Conservation (phyloP, 2,113 vertebrate species). For the Prietella phreatophila region DNA sequence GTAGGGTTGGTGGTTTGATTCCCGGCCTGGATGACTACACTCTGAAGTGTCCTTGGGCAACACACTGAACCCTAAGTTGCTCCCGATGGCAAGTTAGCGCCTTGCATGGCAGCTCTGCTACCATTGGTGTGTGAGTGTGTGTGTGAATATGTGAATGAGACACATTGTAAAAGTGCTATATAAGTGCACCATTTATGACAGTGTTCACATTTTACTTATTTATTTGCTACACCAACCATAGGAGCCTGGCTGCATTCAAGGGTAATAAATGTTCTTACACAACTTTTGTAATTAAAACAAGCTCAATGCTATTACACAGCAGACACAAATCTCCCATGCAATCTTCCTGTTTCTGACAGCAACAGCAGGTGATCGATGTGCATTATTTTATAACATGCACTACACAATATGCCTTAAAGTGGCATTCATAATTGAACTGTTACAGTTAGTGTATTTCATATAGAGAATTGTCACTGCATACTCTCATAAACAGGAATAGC, state of each 20-base stretch:
- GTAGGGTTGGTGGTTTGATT: no score
- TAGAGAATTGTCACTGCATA: neutral
- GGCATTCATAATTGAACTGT: neutral
- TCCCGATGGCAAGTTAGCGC: no score
- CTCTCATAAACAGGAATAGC: neutral
- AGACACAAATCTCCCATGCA: neutral
- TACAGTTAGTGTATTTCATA: neutral
- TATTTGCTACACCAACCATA: neutral
- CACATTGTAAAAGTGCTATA: no score
- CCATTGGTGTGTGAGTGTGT: no score
- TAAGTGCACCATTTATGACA: neutral
- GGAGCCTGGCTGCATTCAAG: neutral
- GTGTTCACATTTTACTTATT: neutral
- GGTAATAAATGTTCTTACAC: constrained; percentile 4
- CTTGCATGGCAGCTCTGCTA: no score
- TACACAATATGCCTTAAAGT: constrained; percentile 6
- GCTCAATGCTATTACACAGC: neutral
- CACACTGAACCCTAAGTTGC: no score
- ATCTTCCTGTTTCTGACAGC: neutral
- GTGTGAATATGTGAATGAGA: no score
- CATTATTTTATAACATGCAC: neutral
- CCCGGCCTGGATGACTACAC: no score
- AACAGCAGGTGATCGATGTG: constrained; percentile 8
- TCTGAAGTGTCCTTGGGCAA: no score
- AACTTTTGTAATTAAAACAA: neutral